Base-by-base conservation (phyloP, 2,113 vertebrate genomes). In the Eolophus roseicapilla region DNA sequence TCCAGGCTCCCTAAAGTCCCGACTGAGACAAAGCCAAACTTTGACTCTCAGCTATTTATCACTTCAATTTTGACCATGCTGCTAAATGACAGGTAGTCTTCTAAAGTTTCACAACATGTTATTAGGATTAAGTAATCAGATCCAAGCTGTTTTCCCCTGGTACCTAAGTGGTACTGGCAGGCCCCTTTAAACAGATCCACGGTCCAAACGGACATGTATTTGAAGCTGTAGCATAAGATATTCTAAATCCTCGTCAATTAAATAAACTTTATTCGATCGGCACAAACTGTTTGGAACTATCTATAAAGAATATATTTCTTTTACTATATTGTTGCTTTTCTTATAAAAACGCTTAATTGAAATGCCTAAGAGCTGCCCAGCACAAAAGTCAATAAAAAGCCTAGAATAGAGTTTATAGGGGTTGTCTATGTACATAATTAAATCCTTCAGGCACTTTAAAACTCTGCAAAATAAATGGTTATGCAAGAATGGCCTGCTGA, bases 401-500 rank as follows among this genome's bases (percentile, higher is more conserved):
- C 98, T 98, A 99, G 99, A 99, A 99, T 99, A 99, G 99, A 99
- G 98, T 99, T 99, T 99, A 99, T 99, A 98, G 98, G 97, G 98
- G 98, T 99, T 98, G 99, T 99, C 98, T 99, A 99, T 99, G 98
- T 98, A 98, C 98, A 98, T 99, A 99, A 99, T 99, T 99, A 99
- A 99, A 99, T 98, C 99, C 99, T 99, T 98, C 98, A 99, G 99
- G 98, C 99, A 97, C 98, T 98, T 98, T 98, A 98, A 98, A 98
- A 98, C 98, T 98, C 98, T 98, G 98, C 98, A 98, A 98, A 98
- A 99, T 99, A 99, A 98, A 99, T 98, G 98, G 98, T 98, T 98
- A 98, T 98, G 98, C 98, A 98, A 98, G 98, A 98, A 98, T 96
- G 98, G 98, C 98, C 98, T 99, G 98, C 98, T 98, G 98, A 98